These are phyloP conservation scores for Popillia japonica DNA, from an alignment of 1,140 invertebrate species.

Conservation along the genomic window DNA sequence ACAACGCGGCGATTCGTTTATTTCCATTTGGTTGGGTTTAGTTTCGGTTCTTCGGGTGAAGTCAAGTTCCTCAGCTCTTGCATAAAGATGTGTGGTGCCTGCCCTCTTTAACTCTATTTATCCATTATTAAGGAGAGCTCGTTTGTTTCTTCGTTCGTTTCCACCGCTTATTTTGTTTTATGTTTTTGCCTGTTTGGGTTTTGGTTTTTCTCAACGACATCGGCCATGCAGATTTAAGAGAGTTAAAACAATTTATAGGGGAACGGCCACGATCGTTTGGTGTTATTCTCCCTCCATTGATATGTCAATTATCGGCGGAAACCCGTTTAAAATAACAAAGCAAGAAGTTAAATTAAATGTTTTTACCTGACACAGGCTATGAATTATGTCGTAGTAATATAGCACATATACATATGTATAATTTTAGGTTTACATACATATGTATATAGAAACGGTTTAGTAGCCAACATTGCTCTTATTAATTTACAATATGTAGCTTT, in stretches of 20 bases:
- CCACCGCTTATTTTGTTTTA: background rate
- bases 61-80: background rate
- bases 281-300: slow-evolving; percentile 44
- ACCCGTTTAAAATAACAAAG: slow-evolving; percentile 43
- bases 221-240: slow-evolving; percentile 9
- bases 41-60: background rate
- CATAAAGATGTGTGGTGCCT: slow-evolving; percentile 1
- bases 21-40: background rate
- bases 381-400: background rate
- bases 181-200: background rate
- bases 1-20: background rate
- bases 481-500: too few species aligned
- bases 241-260: slow-evolving; percentile 7
- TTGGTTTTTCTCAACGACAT: background rate
- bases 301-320: slow-evolving; percentile 45
- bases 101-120: slow-evolving; percentile 10
- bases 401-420: too few species aligned
- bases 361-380: background rate
- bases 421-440: too few species aligned
- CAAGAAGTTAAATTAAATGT: background rate
- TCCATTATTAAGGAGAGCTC: slow-evolving; percentile 17
- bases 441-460: too few species aligned
- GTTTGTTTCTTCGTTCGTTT: background rate
- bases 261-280: background rate
- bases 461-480: too few species aligned